Conservation (phyloP, 2,797 vertebrate species). For the Paguma larvata region DNA sequence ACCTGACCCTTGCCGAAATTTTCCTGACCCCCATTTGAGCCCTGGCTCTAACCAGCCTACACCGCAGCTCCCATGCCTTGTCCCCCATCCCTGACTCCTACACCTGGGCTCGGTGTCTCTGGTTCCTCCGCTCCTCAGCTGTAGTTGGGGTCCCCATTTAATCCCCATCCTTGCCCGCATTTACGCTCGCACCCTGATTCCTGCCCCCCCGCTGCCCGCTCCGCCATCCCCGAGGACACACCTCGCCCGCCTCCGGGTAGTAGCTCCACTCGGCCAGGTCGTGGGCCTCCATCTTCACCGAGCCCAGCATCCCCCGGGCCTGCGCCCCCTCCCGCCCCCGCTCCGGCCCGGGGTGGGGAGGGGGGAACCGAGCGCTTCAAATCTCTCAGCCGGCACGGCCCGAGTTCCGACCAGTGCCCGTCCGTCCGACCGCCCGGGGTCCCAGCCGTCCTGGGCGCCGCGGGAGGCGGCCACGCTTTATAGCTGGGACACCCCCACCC, state of each 20-base stretch:
- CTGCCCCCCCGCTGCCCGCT: slow-evolving; percentile 41
- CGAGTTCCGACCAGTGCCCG: slow-evolving; percentile 22
- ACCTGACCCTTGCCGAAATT: background rate
- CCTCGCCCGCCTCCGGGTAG: slow-evolving; percentile 85
- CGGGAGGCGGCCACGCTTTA: slow-evolving; percentile 82
- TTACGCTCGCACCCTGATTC: background rate
- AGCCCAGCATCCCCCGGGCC: slow-evolving; percentile 84
- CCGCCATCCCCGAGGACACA: slow-evolving; percentile 78
- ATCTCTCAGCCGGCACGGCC: slow-evolving; percentile 52
- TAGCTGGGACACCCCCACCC: slow-evolving; percentile 74
- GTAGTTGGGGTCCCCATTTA: background rate
- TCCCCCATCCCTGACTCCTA: background rate
- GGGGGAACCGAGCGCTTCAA: slow-evolving; percentile 54
- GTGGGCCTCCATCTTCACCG: slow-evolving; percentile 85
- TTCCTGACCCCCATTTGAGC: background rate
- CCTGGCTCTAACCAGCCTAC: background rate
- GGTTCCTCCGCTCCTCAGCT: background rate
- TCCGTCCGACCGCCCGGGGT: slow-evolving; percentile 66
- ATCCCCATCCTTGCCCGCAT: background rate
- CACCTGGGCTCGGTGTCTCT: slow-evolving; percentile 54
- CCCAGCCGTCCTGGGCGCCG: slow-evolving; percentile 68
- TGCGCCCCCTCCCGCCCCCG: slow-evolving; percentile 63
- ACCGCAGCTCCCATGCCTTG: background rate
- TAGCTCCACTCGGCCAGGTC: slow-evolving; percentile 85
- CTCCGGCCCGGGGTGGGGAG: slow-evolving; percentile 40